Evolutionary conservation across 2,797 vertebrate species (phyloP).

Genomic region (Trachops cirrhosus): DNA sequence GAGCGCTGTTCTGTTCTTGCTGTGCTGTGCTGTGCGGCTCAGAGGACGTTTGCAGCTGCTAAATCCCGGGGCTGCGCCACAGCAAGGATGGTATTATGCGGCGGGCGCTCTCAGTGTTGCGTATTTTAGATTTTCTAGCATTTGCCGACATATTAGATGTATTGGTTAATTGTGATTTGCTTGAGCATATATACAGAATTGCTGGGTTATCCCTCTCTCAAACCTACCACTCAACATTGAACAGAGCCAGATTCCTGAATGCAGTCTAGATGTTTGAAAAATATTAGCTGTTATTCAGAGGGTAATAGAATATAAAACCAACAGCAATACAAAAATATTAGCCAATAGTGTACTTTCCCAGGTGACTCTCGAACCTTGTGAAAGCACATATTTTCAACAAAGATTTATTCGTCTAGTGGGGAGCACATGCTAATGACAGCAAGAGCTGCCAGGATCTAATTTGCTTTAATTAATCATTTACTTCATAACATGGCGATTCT

Average conservation of each 20-base stretch:
- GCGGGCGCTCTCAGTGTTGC: not conserved
- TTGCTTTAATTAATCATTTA: conserved; percentile 80
- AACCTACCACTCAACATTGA: conserved; percentile 18
- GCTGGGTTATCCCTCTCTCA: not conserved
- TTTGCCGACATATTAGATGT: conserved; percentile 27
- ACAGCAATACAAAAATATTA: conserved; percentile 67
- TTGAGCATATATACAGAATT: conserved; percentile 9
- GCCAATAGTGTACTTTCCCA: conserved; percentile 71
- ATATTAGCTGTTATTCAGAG: conserved; percentile 53
- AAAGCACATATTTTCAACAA: conserved; percentile 65
- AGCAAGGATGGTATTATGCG: not conserved
- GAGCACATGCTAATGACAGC: conserved; percentile 71
- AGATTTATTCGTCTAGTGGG: conserved; percentile 71
- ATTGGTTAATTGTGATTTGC: conserved; percentile 43
- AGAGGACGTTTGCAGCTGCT: conserved; percentile 36
- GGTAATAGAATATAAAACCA: conserved; percentile 67
- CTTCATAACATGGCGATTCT: conserved; percentile 66
- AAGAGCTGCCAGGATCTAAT: conserved; percentile 72
- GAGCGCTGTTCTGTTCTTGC: not conserved
- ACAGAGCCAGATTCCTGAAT: conserved; percentile 31
- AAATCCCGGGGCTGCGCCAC: not conserved
- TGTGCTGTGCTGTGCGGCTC: not conserved
- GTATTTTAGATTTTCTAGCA: conserved; percentile 32
- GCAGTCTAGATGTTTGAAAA: conserved; percentile 46
- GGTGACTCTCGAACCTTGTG: conserved; percentile 68